Evolutionary conservation across 2,797 vertebrate species (phyloP), one percentile per base, ranked within the genome.

Genomic region (Xenentodon cancila): DNA sequence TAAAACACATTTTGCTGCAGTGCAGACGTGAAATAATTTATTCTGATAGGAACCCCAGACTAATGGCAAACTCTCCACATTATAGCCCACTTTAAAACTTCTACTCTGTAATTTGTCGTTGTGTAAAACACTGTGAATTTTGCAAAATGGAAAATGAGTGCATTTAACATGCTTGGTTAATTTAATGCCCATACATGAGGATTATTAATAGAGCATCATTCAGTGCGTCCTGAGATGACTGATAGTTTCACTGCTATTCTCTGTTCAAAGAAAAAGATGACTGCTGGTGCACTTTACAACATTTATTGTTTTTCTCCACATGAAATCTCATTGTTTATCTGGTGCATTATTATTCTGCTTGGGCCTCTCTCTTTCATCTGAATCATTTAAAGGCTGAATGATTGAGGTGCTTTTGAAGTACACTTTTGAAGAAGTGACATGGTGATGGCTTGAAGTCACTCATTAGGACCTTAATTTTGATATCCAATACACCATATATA

Each of bases 81-180:
- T 30, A 30, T 21, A 59, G 53, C 20, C 37, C 13, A 16, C 16
- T 27, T 7, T 49, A 49, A 49, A 48, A 46, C 45, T 19, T n/a
- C 46, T 30, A 18, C 15, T 34, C 15, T n/a, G 25, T 18, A 44
- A 45, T 32, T 46, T 63, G 27, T 20, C 47, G 18, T 37, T 49
- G 42, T 54, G 34, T 7, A 50, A 73, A 68, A 34, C n/a, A 44
- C 43, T 15, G 32, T 12, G 17, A 34, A 47, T 75, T 68, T n/a
- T 34, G 53, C 45, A 15, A 59, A 69, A 59, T 57, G 47, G 68
- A 73, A 82, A 75, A 65, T 68, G 43, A 77, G 56, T 46, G 59
- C 46, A 25, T 64, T 53, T 55, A 16, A 59, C 51, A 48, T 3
- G 11, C 51, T 37, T 48, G 51, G 74, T 79, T 76, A 72, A 73